Base-by-base conservation (phyloP, 1,140 invertebrate genomes). In the Drosophila asahinai region DNA sequence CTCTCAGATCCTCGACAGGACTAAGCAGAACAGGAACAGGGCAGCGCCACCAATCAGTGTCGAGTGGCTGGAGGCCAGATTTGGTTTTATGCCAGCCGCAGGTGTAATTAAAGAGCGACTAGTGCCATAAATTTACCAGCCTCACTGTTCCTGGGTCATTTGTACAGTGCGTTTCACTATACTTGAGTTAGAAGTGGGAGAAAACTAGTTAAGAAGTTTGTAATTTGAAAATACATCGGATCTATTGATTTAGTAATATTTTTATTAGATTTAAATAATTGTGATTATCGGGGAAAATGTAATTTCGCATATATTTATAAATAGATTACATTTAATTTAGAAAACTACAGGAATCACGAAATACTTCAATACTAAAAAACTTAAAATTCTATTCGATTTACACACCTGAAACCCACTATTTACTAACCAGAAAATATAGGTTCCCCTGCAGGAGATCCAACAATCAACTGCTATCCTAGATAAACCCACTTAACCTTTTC, bases 91-190 rank as follows among this genome's bases (percentile, higher is more conserved):
- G 27, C 63, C 71, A 48, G 70, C 72, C 82, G 73, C 82, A 84
- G 82, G 77, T 86, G 82, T 86, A 81, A 86, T 86, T 86, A 86
- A 86, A 86, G 68, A 72, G 68, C 78, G 66, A 33, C 79, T 77
- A 79, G 65, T 79, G 82, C 68, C 72, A 86, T 86, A 86, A 81
- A 86, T 86, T 77, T 63, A 30, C 5, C 33, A 22, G 14, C 42
- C 59, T 43, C 15, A 30, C 12, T 22, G 57, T 38, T n/a, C n/a
- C 14, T 12, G 5, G 14, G 12, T 22, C 33, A n/a, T 17, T 5
- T 5, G 19, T 33, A 25, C 17, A 73, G 19, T 38, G 38, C 40
- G 47, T 43, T 52, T n/a, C 48, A 14, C 0, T 68, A 73, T 68
- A 73, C 7, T n/a, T 55, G 25, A 76, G 48, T 42, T n/a, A 0